A percentile compares a stretch with the other conserved stretches of the same genome.
phyloP scores from a whole-genome alignment of 2,888 invertebrate genomes.

The Drosophila nr. perissopoda region DNA sequence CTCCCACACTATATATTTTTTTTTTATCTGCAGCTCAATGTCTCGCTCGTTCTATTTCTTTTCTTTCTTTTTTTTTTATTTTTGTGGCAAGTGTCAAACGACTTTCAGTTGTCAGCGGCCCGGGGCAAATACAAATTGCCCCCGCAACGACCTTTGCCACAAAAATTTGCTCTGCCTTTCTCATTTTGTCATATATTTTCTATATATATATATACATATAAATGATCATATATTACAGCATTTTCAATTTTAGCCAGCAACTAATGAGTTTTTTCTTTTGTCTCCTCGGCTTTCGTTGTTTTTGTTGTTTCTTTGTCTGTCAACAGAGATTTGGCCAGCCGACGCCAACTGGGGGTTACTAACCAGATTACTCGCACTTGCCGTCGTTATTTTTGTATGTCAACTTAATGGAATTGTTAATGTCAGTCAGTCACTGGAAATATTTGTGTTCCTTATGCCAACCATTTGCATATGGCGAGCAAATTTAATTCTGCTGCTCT shows the following conservation, averaged over 20 bases:
- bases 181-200: slow-evolving; percentile 29
- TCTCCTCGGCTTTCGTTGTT: neutral
- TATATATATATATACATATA: slow-evolving; percentile 13
- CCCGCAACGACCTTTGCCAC: slow-evolving; percentile 16
- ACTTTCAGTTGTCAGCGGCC: slow-evolving; percentile 41
- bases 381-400: slow-evolving; percentile 31
- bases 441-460: slow-evolving; percentile 11
- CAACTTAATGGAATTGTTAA: slow-evolving; percentile 75
- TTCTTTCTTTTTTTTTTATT: slow-evolving; percentile 2
- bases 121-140: slow-evolving; percentile 57
- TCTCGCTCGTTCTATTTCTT: slow-evolving; percentile 12
- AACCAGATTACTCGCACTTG: slow-evolving; percentile 51
- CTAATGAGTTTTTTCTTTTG: slow-evolving; percentile 41
- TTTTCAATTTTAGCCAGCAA: slow-evolving; percentile 33
- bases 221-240: slow-evolving; percentile 42
- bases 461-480: slow-evolving; percentile 28
- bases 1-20: neutral
- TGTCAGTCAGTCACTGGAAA: slow-evolving; percentile 34
- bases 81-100: slow-evolving; percentile 43
- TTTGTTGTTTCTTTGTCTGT: slow-evolving; percentile 41
- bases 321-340: slow-evolving; percentile 61
- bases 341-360: slow-evolving; percentile 51
- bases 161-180: neutral
- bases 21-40: slow-evolving; percentile 9
- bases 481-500: slow-evolving; percentile 39